Base-by-base conservation (phyloP, 2,888 invertebrate genomes). In the Cataglyphis altisquamis region DNA sequence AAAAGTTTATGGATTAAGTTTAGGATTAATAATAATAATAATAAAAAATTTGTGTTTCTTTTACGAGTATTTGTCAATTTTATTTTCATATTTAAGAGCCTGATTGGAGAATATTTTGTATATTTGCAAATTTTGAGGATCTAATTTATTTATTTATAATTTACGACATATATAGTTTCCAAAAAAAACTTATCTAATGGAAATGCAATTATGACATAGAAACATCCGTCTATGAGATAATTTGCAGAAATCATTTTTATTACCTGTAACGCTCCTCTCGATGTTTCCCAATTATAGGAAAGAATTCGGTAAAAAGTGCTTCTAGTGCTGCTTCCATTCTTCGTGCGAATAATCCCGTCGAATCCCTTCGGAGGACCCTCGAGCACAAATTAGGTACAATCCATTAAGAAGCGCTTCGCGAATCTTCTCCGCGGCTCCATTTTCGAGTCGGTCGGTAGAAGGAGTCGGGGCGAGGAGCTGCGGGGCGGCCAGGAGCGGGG, bases 361-460 rank as follows among this genome's bases (percentile, higher is more conserved):
- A 83, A 80, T 80, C 70, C 77, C 78, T 52, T 75, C 67, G 64
- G 66, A 73, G 82, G 84, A 67, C 74, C 72, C 86, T 88, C 84
- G 78, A 70, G 82, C 84, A 74, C 82, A 84, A 88, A 90, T 90
- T 90, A 90, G 90, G 86, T 86, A 84, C 88, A 78, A 89, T 90
- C 90, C 90, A 90, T 90, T 90, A 90, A 88, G 86, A 80, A 87
- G 80, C 82, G 66, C 57, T 72, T 77, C 77, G 68, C 52, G 52
- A 73, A 85, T 84, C 89, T 84, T 83, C 83, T 83, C 67, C 57
- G 32, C 77, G 72, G 80, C 82, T 84, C 86, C 84, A 89, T 88
- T 90, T 87, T 90, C 87, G 83, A 75, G 84, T 82, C 83, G 74
- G 73, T 78, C 68, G 68, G 52, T 57, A 48, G 52, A 77, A 63